Conservation (phyloP, 35 echinoderm and acorn worm species). For the Ophiothrix spiculata region DNA sequence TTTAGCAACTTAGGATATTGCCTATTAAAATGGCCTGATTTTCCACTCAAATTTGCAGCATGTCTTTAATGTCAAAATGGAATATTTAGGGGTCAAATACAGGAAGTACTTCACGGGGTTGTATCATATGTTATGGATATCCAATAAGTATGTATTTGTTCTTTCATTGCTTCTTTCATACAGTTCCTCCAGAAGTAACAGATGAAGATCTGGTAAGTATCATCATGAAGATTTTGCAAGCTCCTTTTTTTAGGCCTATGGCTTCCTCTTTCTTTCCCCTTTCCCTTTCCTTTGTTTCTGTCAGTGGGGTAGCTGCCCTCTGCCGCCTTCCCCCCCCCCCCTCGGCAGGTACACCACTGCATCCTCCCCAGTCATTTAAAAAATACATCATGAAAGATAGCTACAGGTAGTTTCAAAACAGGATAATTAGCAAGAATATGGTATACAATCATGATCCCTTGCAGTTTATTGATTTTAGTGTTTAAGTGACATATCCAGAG, state of each 20-base stretch:
- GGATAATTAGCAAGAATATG: too few species aligned
- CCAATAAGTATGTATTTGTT: neutral
- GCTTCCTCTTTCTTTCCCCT: neutral
- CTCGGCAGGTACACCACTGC: neutral
- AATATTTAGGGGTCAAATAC: neutral
- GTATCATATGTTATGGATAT: neutral
- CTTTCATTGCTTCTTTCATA: neutral
- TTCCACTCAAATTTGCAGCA: neutral
- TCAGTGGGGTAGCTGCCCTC: neutral
- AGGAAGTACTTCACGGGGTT: neutral
- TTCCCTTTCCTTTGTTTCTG: neutral
- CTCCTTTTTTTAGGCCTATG: neutral
- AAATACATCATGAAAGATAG: neutral
- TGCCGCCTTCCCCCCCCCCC: neutral
- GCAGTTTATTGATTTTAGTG: too few species aligned
- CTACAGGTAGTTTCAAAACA: too few species aligned
- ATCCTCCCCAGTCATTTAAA: neutral
- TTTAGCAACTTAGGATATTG: neutral
- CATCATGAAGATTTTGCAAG: neutral
- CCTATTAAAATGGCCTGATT: neutral
- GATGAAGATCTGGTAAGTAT: slow-evolving; percentile 60
- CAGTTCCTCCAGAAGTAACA: slow-evolving; percentile 70
- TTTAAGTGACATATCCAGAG: too few species aligned
- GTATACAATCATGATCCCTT: too few species aligned
- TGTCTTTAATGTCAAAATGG: neutral